Base-by-base conservation (phyloP, 2,797 vertebrate genomes). In the Arctocebus calabarensis region DNA sequence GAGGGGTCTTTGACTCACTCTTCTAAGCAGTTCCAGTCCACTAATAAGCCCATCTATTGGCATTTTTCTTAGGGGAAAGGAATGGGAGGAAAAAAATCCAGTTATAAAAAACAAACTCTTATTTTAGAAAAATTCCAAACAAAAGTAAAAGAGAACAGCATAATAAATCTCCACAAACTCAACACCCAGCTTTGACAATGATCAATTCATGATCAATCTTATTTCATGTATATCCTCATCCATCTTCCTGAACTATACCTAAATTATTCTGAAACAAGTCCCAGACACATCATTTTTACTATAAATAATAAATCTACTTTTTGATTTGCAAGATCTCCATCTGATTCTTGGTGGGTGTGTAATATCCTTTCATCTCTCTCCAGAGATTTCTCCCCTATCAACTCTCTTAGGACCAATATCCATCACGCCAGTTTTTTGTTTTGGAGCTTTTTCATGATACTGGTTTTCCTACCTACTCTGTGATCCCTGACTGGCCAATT, bases 71-170 rank as follows among this genome's bases (percentile, higher is more conserved):
- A 14, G n/a, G 37, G 52, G 23, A 11, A 10, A 9, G 17, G 12
- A 37, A 17, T 22, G 45, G 10, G 43, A 34, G 59, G 57, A 83
- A 64, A 22, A n/a, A 83, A 90, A 78, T 59, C 37, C 29, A 87
- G n/a, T 61, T 59, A 70, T 20, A 84, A 55, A 29, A 77, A n/a
- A 66, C 64, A 66, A 62, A 70, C 25, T 48, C 62, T 20, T 55
- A 34, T 61, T 86, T 75, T 90, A 87, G 87, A 83, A 86, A 78
- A 78, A 29, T 59, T 73, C 88, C 57, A n/a, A 91, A 71, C 9
- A n/a, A 29, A 87, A 79, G 45, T 9, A 64, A 64, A 34, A 29
- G 14, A 57, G 68, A 70, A 27, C 0, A 83, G 61, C 75, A 82
- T 4, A 20, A 8, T n/a, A 17, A 34, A 22, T 27, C 62, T 32